These are phyloP conservation scores for Psephotus haematonotus DNA, from an alignment of 2,113 vertebrate genomes.

Conservation along the genomic window DNA sequence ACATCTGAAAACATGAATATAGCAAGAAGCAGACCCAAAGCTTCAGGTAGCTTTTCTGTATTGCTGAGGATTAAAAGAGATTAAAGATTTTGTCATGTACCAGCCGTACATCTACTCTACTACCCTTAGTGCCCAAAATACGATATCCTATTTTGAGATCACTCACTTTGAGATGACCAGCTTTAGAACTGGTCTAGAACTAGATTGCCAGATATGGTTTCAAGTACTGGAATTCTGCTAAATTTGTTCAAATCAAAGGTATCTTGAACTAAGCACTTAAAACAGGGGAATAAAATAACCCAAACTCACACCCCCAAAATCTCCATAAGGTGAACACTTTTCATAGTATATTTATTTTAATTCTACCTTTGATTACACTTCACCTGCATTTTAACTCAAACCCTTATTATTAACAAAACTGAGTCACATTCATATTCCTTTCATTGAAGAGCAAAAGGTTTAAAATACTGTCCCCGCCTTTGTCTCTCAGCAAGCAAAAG, in stretches of 20 bases:
- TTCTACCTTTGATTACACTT: background rate
- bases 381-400: background rate
- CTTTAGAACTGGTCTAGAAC: background rate
- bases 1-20: background rate
- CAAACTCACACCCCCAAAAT: accelerated
- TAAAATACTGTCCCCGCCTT: background rate
- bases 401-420: background rate
- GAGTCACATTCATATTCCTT: background rate
- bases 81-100: background rate
- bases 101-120: background rate
- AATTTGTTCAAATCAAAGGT: background rate
- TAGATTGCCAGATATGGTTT: background rate
- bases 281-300: background rate
- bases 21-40: background rate
- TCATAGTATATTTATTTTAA: background rate
- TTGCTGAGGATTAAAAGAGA: background rate
- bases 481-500: background rate
- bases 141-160: background rate
- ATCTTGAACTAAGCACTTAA: background rate
- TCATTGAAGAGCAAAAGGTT: background rate
- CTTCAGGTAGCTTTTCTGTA: background rate
- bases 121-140: background rate
- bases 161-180: background rate
- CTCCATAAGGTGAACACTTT: background rate
- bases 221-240: background rate